These are phyloP conservation scores for Spicauda simplicius DNA, from an alignment of 2,888 invertebrate species.

Conservation along the genomic window DNA sequence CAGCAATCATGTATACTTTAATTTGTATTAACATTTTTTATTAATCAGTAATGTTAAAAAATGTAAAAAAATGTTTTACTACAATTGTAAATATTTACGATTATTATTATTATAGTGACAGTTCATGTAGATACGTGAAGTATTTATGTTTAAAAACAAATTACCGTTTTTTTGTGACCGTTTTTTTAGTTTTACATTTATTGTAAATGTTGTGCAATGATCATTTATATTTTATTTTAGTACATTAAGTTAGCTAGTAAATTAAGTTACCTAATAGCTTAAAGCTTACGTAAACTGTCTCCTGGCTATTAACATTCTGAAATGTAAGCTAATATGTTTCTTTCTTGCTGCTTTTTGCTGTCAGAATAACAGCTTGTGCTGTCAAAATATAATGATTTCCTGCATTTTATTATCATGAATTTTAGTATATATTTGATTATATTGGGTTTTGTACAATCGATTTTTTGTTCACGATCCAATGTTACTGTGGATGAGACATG, in stretches of 20 bases:
- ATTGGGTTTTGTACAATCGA: slow-evolving; percentile 64
- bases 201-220: no score
- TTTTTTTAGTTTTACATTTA: no score
- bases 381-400: slow-evolving; percentile 64
- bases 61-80: neutral
- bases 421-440: slow-evolving; percentile 69
- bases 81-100: no score
- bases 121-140: neutral
- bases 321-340: neutral
- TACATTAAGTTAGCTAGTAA: no score
- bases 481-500: slow-evolving; percentile 55
- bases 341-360: slow-evolving; percentile 2
- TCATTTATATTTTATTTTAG: no score
- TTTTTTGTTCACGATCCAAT: slow-evolving; percentile 54
- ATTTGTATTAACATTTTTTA: slow-evolving; percentile 69
- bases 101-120: neutral
- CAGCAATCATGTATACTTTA: slow-evolving; percentile 68
- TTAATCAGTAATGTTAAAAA: no score
- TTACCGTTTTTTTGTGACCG: neutral
- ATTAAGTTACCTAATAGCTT: no score
- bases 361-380: slow-evolving; percentile 53
- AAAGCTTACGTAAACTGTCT: neutral
- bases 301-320: no score
- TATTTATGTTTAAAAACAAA: neutral
- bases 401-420: slow-evolving; percentile 73